Base-by-base conservation (phyloP, 2,113 vertebrate species). In the Halcyon malimbica region DNA sequence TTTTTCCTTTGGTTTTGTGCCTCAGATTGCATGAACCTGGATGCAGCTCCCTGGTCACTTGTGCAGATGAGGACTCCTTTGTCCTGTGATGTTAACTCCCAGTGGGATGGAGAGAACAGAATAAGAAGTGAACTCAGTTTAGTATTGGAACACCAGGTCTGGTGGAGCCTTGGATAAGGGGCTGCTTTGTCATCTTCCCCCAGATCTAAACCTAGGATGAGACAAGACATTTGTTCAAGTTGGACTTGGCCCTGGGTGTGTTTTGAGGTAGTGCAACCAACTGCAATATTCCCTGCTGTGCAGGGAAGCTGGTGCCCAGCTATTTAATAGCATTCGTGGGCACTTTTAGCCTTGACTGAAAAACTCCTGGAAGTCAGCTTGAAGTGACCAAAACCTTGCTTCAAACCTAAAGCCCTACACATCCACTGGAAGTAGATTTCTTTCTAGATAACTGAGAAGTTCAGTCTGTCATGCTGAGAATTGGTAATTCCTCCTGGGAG, bases 201-300 rank as follows among this genome's bases (percentile, higher is more conserved):
- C 2, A 2, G 13, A 11, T 13, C 13, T 29, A 53, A 77, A 20
- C 26, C 44, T 73, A 67, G 25, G 44, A 17, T 81, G 46, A 54
- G n/a, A 57, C 20, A 10, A 21, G 44, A 5, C 6, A 2, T 48
- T 53, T 63, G 4, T 50, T 41, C 14, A 35, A 29, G 42, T 19
- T 42, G 44, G 23, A 11, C 24, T 76, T 60, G 9, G 17, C 4
- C 11, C 15, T 12, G 4, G 25, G 37, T 31, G 13, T 4, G 5
- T 70, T 44, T 33, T 35, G 31, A 83, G 21, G 16, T 10, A 6
- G 5, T 23, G 25, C 5, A n/a, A 0, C 3, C 37, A 10, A 16
- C 4, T 56, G 25, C 13, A 11, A 1, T 0, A 2, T 37, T 62
- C 7, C 16, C 11, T 5, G 3, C 44, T 21, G 2, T 12, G 6